These are phyloP conservation scores for Microtus oregoni DNA, from an alignment of 2,113 vertebrate genomes.

Conservation along the genomic window DNA sequence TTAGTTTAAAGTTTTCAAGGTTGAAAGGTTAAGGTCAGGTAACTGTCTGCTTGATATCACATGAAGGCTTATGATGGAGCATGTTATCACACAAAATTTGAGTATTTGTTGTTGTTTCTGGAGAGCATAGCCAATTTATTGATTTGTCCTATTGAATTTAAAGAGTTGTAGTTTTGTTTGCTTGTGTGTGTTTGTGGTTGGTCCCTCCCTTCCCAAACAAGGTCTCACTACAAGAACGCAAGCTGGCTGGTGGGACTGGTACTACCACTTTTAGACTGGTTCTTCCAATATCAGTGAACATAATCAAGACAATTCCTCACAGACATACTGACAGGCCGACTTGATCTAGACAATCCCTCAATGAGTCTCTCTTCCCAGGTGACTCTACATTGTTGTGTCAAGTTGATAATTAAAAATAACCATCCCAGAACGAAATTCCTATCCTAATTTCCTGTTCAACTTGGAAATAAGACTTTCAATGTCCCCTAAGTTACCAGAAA, in stretches of 20 bases:
- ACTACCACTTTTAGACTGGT: neutral
- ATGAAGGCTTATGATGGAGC: neutral
- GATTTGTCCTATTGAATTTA: neutral
- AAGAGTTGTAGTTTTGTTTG: neutral
- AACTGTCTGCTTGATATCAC: no score
- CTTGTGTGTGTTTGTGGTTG: neutral
- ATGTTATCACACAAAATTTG: constrained; percentile 21
- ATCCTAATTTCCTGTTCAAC: neutral
- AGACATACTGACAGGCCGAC: neutral
- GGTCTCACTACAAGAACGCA: neutral
- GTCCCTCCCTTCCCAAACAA: neutral
- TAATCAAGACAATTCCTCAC: no score
- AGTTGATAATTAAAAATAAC: neutral
- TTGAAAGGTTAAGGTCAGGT: neutral
- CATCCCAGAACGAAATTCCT: neutral
- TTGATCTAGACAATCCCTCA: neutral
- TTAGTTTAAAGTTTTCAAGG: neutral
- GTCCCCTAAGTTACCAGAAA: neutral
- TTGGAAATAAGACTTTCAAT: neutral
- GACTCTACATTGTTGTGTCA: neutral
- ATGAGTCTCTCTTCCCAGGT: no score
- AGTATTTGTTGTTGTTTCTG: neutral
- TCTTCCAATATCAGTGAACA: neutral
- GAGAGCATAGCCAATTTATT: constrained; percentile 10
- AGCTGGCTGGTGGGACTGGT: neutral